Conservation (phyloP, 2,888 invertebrate genomes). For the Mesoligia furuncula region DNA sequence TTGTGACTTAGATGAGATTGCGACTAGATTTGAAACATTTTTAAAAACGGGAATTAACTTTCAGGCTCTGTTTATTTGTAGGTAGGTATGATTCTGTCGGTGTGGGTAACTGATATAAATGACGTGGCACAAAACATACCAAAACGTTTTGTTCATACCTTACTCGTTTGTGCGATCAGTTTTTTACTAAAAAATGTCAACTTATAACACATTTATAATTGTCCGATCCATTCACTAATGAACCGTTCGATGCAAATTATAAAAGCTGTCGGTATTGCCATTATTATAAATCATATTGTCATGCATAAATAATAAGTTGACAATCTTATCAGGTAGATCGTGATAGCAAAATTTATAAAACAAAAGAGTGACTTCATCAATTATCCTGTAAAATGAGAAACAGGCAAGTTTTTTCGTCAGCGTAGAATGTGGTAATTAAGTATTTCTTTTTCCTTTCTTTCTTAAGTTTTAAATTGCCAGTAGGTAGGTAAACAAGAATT, state of each 20-base stretch:
- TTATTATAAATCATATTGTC: constrained; percentile 34
- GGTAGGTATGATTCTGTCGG: not conserved
- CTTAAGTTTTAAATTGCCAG: not conserved
- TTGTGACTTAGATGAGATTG: not conserved
- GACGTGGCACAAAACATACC: not conserved
- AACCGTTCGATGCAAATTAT: constrained; percentile 39
- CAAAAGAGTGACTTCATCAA: not conserved
- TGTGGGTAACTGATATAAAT: not conserved
- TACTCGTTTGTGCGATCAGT: not conserved
- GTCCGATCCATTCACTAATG: constrained; percentile 32
- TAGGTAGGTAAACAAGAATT: not conserved
- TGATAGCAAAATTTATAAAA: not conserved
- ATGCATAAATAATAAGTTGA: constrained; percentile 16
- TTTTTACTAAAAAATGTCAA: constrained; percentile 28
- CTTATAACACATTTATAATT: constrained; percentile 6
- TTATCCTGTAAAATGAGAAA: not conserved
- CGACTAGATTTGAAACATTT: not conserved
- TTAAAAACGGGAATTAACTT: not conserved
- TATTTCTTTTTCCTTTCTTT: not conserved
- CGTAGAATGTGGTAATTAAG: not conserved
- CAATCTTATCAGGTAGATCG: constrained; percentile 13
- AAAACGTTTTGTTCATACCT: constrained; percentile 5
- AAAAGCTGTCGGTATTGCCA: constrained; percentile 16
- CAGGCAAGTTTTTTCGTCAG: not conserved
- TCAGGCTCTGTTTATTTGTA: not conserved